Conservation (phyloP, 2,888 invertebrate genomes). For the Epirrhoe tristata region DNA sequence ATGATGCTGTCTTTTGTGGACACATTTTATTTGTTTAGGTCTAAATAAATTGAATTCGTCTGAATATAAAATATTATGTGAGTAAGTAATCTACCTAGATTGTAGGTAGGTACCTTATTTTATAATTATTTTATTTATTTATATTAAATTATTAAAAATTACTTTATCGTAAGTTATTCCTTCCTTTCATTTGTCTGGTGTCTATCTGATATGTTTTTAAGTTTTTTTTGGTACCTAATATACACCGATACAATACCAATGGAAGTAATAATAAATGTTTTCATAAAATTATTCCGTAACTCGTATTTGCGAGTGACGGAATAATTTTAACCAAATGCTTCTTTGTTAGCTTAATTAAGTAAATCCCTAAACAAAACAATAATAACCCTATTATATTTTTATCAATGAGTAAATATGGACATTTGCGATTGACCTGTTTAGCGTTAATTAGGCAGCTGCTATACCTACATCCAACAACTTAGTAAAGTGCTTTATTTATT, state of each 20-base stretch:
- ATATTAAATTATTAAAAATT: too few species aligned
- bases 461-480: background rate
- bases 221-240: background rate
- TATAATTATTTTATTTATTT: too few species aligned
- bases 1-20: background rate
- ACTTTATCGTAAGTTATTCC: too few species aligned
- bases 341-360: background rate
- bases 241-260: too few species aligned
- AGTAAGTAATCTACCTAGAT: background rate
- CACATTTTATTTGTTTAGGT: background rate
- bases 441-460: background rate
- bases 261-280: too few species aligned
- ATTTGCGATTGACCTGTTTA: conserved; percentile 10
- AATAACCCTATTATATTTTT: background rate
- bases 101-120: background rate
- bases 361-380: background rate
- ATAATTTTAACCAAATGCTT: too few species aligned
- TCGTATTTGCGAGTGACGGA: too few species aligned
- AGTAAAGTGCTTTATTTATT: background rate
- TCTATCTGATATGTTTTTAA: background rate
- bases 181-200: too few species aligned
- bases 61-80: too few species aligned
- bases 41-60: background rate
- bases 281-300: too few species aligned
- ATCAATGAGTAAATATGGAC: background rate